Evolutionary conservation across 2,888 invertebrate species (phyloP), one percentile per base, ranked within the genome.

Genomic region (Gisinianus flammeolus): DNA sequence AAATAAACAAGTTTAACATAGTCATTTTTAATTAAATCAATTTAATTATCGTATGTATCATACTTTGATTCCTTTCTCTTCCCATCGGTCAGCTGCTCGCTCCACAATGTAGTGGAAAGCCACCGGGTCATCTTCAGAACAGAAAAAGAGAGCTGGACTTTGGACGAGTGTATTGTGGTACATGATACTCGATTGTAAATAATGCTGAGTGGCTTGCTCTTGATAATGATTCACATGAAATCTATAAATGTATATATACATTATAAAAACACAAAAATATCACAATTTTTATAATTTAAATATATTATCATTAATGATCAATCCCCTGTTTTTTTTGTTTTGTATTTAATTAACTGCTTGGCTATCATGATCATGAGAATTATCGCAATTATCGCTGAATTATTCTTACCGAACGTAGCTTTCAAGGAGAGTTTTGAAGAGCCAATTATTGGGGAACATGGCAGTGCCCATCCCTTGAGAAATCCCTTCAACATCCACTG

Each of bases 151-250:
- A 0, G 93, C 92, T 0, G 96, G 96, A 54, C 92, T 90, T 82
- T 89, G 90, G 72, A 94, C 90, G 76, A 92, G 87, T 85, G 92
- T 93, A 5, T 92, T 91, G 86, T 95, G 93, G 88, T 94, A 96
- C 88, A 93, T 90, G 86, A 93, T 92, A 85, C 94, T 94, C 16
- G 94, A 92, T 76, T 92, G 89, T 85, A 93, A 90, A 87, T 96
- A 96, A 88, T 96, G 94, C 74, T 91, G 89, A 0, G 95, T 96
- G 5, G 95, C 93, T 58, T 91, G 91, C 67, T 93, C 91, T 86
- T 95, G 91, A 89, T 95, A 95, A 77, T 93, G 90, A 87, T 91
- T 92, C 90, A 96, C 87, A 87, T 96, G 95, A 86, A 93, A 94
- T 62, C 93, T 93, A 86, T 16, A 86, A n/a, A 66, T 66, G 28